These are phyloP conservation scores for Nebria salina DNA, from an alignment of 2,888 invertebrate species.

Conservation along the genomic window DNA sequence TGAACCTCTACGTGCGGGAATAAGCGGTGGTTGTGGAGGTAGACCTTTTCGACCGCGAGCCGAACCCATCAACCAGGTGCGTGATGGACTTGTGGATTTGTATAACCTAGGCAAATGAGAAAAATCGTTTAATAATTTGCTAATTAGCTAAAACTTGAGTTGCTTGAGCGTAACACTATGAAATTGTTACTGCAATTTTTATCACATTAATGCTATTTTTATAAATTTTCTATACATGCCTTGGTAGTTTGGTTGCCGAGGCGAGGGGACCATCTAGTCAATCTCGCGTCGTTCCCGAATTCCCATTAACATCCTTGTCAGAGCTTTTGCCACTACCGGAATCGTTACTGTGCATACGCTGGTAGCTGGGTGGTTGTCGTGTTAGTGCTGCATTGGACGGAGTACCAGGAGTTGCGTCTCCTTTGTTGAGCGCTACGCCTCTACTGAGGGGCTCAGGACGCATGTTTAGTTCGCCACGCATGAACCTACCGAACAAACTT, in stretches of 20 bases:
- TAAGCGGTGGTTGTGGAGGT: constrained; percentile 59
- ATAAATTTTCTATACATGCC: constrained; percentile 52
- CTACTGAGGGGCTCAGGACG: constrained; percentile 54
- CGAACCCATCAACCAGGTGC: constrained; percentile 67
- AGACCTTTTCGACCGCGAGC: constrained; percentile 56
- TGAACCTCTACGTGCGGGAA: constrained; percentile 60
- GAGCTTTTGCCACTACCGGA: constrained; percentile 74
- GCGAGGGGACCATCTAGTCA: constrained; percentile 83
- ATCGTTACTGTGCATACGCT: constrained; percentile 88
- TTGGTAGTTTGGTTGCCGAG: constrained; percentile 63
- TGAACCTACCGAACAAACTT: constrained; percentile 74
- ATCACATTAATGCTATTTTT: no score
- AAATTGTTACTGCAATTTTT: no score
- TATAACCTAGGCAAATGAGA: constrained; percentile 65
- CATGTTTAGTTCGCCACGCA: constrained; percentile 83
- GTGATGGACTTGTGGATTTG: constrained; percentile 73
- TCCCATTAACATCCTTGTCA: constrained; percentile 74
- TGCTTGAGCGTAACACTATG: no score
- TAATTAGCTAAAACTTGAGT: no score
- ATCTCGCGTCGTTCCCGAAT: constrained; percentile 69
- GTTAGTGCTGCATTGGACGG: constrained; percentile 75
- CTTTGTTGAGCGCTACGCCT: constrained; percentile 64
- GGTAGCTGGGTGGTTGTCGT: constrained; percentile 78
- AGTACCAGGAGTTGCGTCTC: constrained; percentile 76
- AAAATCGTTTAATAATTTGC: not conserved